Conservation (phyloP, 2,888 invertebrate species). For the Icerya purchasi region DNA sequence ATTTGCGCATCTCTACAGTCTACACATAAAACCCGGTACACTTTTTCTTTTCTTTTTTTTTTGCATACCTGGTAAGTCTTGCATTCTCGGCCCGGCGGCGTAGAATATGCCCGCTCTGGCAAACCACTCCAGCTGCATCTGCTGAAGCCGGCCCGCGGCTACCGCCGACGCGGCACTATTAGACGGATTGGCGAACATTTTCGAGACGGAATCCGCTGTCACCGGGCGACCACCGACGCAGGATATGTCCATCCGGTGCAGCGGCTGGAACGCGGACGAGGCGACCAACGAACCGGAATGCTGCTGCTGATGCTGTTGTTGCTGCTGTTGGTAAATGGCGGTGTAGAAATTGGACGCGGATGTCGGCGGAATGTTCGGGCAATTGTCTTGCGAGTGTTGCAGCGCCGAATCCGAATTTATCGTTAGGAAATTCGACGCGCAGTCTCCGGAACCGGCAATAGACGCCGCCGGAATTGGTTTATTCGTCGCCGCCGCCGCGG, state of each 20-base stretch:
- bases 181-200: slow-evolving; percentile 14
- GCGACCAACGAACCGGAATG: slow-evolving; percentile 6
- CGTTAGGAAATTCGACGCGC: background rate
- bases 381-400: slow-evolving; percentile 28
- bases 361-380: background rate
- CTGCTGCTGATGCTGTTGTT: background rate
- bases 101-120: slow-evolving; percentile 83
- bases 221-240: slow-evolving; percentile 4
- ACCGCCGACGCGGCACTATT: slow-evolving; percentile 14
- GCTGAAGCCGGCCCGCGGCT: slow-evolving; percentile 38
- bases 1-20: no score
- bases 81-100: slow-evolving; percentile 41
- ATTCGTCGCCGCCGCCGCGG: background rate
- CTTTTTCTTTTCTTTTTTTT: background rate
- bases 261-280: slow-evolving; percentile 21
- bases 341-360: slow-evolving; percentile 22
- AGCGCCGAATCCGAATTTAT: slow-evolving; percentile 34
- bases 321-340: slow-evolving; percentile 19
- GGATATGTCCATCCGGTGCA: slow-evolving; percentile 12
- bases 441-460: background rate
- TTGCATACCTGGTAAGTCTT: slow-evolving; percentile 53
- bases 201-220: slow-evolving; percentile 20
- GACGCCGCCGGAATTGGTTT: background rate
- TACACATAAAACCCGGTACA: no score
- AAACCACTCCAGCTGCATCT: slow-evolving; percentile 72